Evolutionary conservation across 2,888 invertebrate genomes (phyloP).

Genomic region (Eupeodes luniger): DNA sequence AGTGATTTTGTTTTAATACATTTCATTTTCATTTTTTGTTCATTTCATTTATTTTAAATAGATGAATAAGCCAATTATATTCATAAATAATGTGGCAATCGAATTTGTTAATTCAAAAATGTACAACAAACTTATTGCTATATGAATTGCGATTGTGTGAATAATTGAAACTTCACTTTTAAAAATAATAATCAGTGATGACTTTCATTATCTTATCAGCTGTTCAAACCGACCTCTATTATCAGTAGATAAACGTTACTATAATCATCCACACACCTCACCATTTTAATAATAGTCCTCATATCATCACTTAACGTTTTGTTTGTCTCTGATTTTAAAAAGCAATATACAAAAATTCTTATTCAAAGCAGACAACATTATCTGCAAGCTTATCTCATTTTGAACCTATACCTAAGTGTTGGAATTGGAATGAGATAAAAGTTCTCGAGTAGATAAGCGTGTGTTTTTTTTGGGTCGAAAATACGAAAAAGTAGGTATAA

Average conservation of each 20-base stretch:
- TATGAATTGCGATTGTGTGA: neutral
- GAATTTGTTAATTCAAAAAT: neutral
- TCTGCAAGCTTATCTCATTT: constrained; percentile 57
- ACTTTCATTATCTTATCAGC: constrained; percentile 62
- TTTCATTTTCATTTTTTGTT: neutral
- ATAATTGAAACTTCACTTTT: constrained; percentile 29
- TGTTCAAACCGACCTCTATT: constrained; percentile 62
- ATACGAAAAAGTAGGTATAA: too few relatives aligned
- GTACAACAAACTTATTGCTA: neutral
- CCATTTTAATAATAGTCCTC: constrained; percentile 21
- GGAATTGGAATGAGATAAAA: constrained; percentile 41
- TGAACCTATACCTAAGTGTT: constrained; percentile 31
- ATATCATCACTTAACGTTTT: constrained; percentile 29
- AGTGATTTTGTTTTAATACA: neutral
- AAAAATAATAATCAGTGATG: constrained; percentile 16
- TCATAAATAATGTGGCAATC: neutral
- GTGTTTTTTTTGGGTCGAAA: neutral
- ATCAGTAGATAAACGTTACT: constrained; percentile 37
- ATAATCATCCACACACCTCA: neutral
- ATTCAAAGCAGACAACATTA: constrained; percentile 38
- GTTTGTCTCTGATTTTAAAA: constrained; percentile 32
- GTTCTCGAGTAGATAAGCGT: neutral
- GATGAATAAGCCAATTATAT: neutral
- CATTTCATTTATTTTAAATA: neutral
- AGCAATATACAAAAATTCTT: constrained; percentile 42